A percentile compares a stretch with the other conserved stretches of the same genome.
Evolutionary conservation across 2,113 vertebrate genomes (phyloP).

Genomic region (Saguinus imperator): DNA sequence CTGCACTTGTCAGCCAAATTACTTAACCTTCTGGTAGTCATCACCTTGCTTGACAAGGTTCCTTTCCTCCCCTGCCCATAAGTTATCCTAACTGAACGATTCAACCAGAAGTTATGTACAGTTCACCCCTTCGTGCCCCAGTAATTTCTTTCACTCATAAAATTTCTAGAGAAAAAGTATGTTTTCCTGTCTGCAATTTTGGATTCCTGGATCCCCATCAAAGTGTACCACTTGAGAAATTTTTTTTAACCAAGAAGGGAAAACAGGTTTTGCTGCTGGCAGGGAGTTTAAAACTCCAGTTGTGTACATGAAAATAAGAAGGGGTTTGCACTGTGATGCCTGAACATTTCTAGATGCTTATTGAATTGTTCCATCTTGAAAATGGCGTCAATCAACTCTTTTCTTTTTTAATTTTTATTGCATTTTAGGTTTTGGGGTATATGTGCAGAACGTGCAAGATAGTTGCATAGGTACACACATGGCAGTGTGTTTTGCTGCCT

Average conservation of each 20-base stretch:
- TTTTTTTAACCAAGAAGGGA: not conserved
- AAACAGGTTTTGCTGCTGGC: not conserved
- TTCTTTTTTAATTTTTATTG: too few relatives aligned
- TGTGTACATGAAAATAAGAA: not conserved
- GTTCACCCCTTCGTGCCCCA: not conserved
- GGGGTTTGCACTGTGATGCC: not conserved
- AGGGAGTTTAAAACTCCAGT: slow-evolving; percentile 13
- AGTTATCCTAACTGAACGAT: slow-evolving; percentile 52
- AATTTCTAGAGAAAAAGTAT: slow-evolving; percentile 10
- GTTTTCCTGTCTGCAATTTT: not conserved
- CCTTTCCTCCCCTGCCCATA: not conserved
- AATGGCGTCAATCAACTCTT: not conserved
- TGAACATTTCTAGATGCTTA: not conserved
- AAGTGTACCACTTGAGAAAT: not conserved
- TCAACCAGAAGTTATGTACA: not conserved
- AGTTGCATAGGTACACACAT: too few relatives aligned
- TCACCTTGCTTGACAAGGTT: slow-evolving; percentile 37
- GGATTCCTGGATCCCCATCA: not conserved
- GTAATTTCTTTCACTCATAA: slow-evolving; percentile 37
- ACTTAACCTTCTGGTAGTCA: slow-evolving; percentile 59
- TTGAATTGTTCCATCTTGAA: not conserved
- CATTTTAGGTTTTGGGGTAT: too few relatives aligned
- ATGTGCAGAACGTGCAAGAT: too few relatives aligned
- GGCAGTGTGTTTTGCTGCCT: too few relatives aligned
- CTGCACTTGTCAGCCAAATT: slow-evolving; percentile 70